These are phyloP conservation scores for Drosophila parthenogenetica DNA, from an alignment of 2,888 invertebrate genomes.

Conservation along the genomic window DNA sequence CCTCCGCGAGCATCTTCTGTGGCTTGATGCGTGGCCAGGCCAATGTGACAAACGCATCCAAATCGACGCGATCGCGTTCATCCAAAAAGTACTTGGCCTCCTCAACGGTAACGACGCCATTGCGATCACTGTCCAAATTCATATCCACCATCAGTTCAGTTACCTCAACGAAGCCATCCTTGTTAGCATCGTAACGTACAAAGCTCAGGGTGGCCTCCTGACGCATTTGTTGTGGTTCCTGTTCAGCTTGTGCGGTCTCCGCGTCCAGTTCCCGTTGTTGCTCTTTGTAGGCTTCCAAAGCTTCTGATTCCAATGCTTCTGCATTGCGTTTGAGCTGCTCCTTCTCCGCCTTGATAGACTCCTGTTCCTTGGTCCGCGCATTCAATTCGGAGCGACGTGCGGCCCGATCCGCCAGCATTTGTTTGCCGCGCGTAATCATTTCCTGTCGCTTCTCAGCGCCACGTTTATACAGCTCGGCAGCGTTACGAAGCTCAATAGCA, in stretches of 20 bases:
- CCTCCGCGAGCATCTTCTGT: constrained; percentile 90
- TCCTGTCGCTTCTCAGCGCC: constrained; percentile 92
- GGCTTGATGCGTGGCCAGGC: constrained; percentile 94
- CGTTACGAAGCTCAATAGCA: constrained; percentile 89
- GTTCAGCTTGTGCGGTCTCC: constrained; percentile 88
- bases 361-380: constrained; percentile 91
- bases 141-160: constrained; percentile 89
- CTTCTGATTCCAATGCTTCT: constrained; percentile 91
- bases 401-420: constrained; percentile 90
- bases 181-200: constrained; percentile 91
- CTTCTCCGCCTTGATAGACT: constrained; percentile 91
- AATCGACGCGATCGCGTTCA: constrained; percentile 88
- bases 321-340: constrained; percentile 89
- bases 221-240: constrained; percentile 84
- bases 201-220: constrained; percentile 91
- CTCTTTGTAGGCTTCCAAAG: constrained; percentile 91
- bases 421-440: constrained; percentile 91
- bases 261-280: constrained; percentile 88
- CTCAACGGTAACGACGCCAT: constrained; percentile 94
- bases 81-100: constrained; percentile 92
- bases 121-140: constrained; percentile 94
- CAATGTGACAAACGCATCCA: constrained; percentile 88
- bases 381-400: constrained; percentile 90
- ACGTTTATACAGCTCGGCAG: constrained; percentile 90
- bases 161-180: constrained; percentile 90